Evolutionary conservation across 2,113 vertebrate genomes (phyloP), one percentile per base, ranked within the genome.

Genomic region (Clarias magur): DNA sequence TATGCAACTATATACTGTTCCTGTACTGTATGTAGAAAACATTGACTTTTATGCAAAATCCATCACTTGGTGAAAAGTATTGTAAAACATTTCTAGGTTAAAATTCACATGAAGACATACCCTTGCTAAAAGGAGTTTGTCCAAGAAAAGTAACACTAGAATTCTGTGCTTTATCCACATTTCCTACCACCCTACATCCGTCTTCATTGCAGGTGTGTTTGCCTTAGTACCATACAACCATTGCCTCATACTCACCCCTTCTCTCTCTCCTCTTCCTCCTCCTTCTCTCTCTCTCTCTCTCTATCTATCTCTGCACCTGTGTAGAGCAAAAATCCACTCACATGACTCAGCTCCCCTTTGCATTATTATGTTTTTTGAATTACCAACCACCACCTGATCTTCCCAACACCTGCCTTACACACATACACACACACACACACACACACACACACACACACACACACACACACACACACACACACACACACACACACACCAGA

Each of bases 321-420:
- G 76, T 80, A 56, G 13, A 11, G 23, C 62, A 80, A 57, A 80
- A 80, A 80, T 86, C 67, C 63, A 86, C 78, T 79, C n/a, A 80
- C 34, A 80, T 86, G 76, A 80, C 85, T 80, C 76, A 80, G 85
- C 78, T 86, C 78, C 85, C 75, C 76, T 80, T 79, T 86, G 85
- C 78, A 86, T 86, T 65, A 86, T 86, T 86, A 86, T 86, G 76
- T 79, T 86, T 86, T 70, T 79, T 86, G 76, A 80, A 86, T 86
- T 86, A 86, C 85, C 65, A 80, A 80, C 85, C 56, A 70, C 62
- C 85, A 86, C 85, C 85, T 86, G 85, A 86, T 86, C 78, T 86
- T 75, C 21, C n/a, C 30, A 80, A 73, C 79, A 82, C 86, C 86
- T 82, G 80, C 68, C 0, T 38, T 10, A 17, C 25, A 54, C 13